Base-by-base conservation (phyloP, 1,140 invertebrate genomes). In the Linepithema humile region DNA sequence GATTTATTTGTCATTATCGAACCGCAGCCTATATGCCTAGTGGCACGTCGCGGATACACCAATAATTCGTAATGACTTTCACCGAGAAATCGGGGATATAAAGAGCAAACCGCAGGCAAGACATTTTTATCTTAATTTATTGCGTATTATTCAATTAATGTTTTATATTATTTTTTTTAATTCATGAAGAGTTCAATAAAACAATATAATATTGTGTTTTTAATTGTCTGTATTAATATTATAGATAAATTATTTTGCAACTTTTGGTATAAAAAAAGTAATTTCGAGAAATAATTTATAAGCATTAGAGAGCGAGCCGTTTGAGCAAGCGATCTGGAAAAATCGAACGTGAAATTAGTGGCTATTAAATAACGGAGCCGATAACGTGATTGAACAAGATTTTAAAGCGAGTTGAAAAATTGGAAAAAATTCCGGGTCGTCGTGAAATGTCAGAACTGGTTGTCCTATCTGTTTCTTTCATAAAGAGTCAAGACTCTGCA, bases 61-160 rank as follows among this genome's bases (percentile, higher is more conserved):
- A 17, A 73, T 62, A 73, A 83, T 82, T 82, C 40, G 23, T 53
- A 53, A 69, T 53, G 2, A 53, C 67, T 84, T 80, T 80, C 65
- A 70, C 45, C 64, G 64, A 59, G 65, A 78, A 60, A 38, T 62
- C 35, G 15, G 20, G 29, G 15, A 20, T 59, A 40, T 57, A 17
- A 20, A 57, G 23, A 9, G 10, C 20, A 26, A 40, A 40, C 9
- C 7, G 20, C 20, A 17, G 15, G 7, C 12, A 15, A 12, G 10
- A 7, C 9, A 53, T 43, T 65, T 65, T 29, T 32, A 23, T 67
- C 20, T 5, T 5, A 20, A 35, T 50, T 23, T 50, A 50, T 67
- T 29, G 26, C 26, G 9, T 20, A 10, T 20, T 65, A 15, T n/a
- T 35, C n/a, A 20, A 35, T 4, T 62, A 35, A 10, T 0, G 9